These are phyloP conservation scores for Melipona quadrifasciata DNA, from an alignment of 1,140 invertebrate genomes.

Conservation along the genomic window DNA sequence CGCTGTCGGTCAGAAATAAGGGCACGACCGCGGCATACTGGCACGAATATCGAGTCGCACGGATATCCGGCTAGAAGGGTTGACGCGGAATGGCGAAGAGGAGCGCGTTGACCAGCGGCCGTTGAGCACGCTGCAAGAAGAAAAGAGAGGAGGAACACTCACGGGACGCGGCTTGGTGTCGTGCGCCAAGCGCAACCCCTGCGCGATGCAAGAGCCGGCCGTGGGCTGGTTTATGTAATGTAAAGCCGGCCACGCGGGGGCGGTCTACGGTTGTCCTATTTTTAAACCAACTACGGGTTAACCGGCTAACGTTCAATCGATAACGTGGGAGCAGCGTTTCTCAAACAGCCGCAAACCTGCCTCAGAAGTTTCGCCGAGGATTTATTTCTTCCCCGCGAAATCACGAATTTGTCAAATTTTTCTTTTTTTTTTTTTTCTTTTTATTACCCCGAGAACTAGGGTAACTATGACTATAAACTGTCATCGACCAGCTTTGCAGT, in stretches of 20 bases:
- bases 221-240: constrained; percentile 24
- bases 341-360: constrained; percentile 37
- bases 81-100: too few species aligned
- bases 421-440: too few species aligned
- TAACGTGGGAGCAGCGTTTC: constrained; percentile 59
- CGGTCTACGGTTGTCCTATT: constrained; percentile 69
- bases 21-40: background rate
- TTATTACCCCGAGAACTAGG: background rate
- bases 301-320: constrained; percentile 72
- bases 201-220: background rate
- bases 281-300: constrained; percentile 72
- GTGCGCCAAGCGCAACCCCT: background rate
- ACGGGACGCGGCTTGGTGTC: background rate
- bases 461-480: background rate
- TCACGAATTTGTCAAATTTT: background rate
- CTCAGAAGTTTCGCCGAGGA: background rate
- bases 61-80: background rate
- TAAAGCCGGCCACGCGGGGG: constrained; percentile 31
- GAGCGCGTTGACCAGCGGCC: background rate
- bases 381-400: background rate
- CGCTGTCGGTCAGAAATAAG: background rate
- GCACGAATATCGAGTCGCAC: background rate
- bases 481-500: background rate
- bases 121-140: background rate
- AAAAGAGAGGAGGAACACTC: background rate